Base-by-base conservation (phyloP, 2,113 vertebrate species). In the Epinephelus lanceolatus region DNA sequence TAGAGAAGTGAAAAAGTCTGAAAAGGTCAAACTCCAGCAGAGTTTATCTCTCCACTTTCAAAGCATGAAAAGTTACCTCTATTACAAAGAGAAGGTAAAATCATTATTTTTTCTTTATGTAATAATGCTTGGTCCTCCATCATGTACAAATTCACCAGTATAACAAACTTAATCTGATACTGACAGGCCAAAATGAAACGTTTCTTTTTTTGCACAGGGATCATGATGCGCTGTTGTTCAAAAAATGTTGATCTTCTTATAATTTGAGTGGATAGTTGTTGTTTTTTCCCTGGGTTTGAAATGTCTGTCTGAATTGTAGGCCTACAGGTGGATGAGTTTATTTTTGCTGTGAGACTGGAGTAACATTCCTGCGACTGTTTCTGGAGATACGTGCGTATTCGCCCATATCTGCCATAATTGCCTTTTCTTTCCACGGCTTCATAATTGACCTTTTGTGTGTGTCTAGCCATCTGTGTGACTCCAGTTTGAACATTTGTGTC, bases 401-500 rank as follows among this genome's bases (percentile, higher is more conserved):
- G 52, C 40, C 71, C 69, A 57, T 65, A 63, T 72, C 78, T 59
- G 1, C 40, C 60, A 84, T 86, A 77, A 87, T 78, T 85, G 80
- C 74, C 85, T 80, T 87, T 78, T 84, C 86, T 88, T 80, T 89
- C 83, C 79, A 67, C 53, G 1, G 76, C 77, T 86, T 84, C 82
- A 88, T 90, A 91, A 88, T 80, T 90, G 84, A 91, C 88, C 88
- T 90, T 84, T 86, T 92, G 89, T 91, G 69, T 84, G 83, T 74
- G 86, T 86, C 60, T 68, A 47, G 80, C 83, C 89, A 88, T 92
- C 86, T 92, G 86, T 83, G 79, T 68, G 78, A 85, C 79, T 89
- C 63, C 74, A 27, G 71, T 90, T 85, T 81, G 81, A 84, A 76
- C 77, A 79, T 86, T 79, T 89, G 88, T 87, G 83, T 90, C 59